A percentile compares a stretch with the other conserved stretches of the same genome.
These are phyloP conservation scores for Prietella phreatophila DNA, from an alignment of 2,113 vertebrate genomes.

Conservation along the genomic window DNA sequence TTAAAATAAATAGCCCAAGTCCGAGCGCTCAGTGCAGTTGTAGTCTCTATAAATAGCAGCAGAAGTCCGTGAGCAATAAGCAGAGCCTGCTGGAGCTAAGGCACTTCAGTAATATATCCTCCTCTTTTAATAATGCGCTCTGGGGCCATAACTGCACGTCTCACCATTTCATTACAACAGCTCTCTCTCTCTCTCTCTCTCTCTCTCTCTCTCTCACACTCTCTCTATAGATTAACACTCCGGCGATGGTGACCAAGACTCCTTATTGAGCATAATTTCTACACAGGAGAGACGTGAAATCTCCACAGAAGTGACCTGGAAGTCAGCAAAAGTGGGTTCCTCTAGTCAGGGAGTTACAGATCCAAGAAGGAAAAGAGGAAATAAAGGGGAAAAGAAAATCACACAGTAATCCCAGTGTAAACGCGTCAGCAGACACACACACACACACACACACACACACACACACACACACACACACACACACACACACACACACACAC, in stretches of 20 bases:
- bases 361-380: background rate
- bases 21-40: constrained; percentile 38
- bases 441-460: no score
- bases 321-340: constrained; percentile 10
- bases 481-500: no score
- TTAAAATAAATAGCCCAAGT: constrained; percentile 58
- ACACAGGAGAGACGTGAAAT: constrained; percentile 31
- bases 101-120: constrained; percentile 62
- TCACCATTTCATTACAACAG: constrained; percentile 59
- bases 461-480: no score
- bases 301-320: constrained; percentile 17
- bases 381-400: background rate
- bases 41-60: constrained; percentile 53
- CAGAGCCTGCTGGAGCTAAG: constrained; percentile 54
- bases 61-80: constrained; percentile 48
- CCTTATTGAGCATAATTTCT: constrained; percentile 49
- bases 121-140: constrained; percentile 63
- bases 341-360: background rate
- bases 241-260: constrained; percentile 44
- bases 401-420: background rate
- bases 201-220: constrained; percentile 33
- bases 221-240: constrained; percentile 56
- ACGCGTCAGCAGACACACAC: no score
- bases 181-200: constrained; percentile 23
- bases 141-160: constrained; percentile 60